Evolutionary conservation across 2,797 vertebrate genomes (phyloP), one percentile per base, ranked within the genome.

Genomic region (Sebastes itinus): DNA sequence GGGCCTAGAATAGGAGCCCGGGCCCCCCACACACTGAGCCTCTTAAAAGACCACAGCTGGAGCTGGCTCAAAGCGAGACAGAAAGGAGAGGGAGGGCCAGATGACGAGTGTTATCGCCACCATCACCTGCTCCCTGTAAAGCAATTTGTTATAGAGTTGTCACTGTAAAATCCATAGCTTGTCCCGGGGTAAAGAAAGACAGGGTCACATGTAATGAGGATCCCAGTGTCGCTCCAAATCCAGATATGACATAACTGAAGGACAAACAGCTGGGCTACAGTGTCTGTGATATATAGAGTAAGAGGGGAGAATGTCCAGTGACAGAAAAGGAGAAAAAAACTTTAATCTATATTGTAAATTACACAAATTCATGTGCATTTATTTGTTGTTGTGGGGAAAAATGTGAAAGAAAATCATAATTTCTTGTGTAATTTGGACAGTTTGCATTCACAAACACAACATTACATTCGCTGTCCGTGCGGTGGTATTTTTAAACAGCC

Each of bases 81-180:
- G 60, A 46, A 55, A 55, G n/a, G 54, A 77, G 72, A 83, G 77
- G 59, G 84, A 82, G 85, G 79, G 75, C 63, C 33, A 52, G 83
- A 81, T 75, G 87, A 82, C 77, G 74, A 83, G 80, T 71, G 88
- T 83, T 93, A 83, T 86, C 80, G 33, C 88, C 76, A 30, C 86
- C 79, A 78, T 93, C 92, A 93, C 91, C 93, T 93, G 90, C 89
- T 93, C 85, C 78, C 85, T 83, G 83, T 88, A 92, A 94, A 94
- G 90, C 92, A 91, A 90, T 94, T 92, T 95, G 93, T 94, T 94
- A 94, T 82, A 78, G 91, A 92, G 92, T 92, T 94, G 94, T 94
- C 92, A 92, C 77, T 85, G 90, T 93, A 92, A 90, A 92, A 94
- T 93, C 89, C 87, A 86, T 86, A 88, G 87, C 91, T 87, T 84